Percentiles rank a stretch among this genome's conserved stretches.
Evolutionary conservation across 2,888 invertebrate genomes (phyloP).

Genomic region (Ophion costatus): DNA sequence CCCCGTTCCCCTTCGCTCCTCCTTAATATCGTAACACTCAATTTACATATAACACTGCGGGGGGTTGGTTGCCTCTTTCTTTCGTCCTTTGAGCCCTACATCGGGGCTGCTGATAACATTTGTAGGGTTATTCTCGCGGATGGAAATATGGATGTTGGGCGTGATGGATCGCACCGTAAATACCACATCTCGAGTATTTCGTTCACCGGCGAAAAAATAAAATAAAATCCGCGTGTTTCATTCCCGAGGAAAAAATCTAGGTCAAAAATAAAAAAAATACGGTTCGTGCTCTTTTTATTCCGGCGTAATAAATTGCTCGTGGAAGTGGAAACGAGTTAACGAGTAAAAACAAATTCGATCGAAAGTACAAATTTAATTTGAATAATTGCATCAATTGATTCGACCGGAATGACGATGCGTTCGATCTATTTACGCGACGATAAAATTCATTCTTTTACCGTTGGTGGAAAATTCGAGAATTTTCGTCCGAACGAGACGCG

Average conservation of each 20-base stretch:
- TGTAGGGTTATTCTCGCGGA: constrained; percentile 18
- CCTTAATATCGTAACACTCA: constrained; percentile 65
- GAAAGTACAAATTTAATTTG: neutral
- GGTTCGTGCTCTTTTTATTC: neutral
- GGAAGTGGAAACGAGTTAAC: neutral
- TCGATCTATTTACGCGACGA: neutral
- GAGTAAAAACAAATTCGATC: neutral
- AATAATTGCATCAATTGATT: neutral
- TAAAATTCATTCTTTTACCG: neutral
- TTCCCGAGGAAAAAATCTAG: neutral
- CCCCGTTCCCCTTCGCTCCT: constrained; percentile 56
- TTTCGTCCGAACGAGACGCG: neutral
- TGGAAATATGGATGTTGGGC: constrained; percentile 21
- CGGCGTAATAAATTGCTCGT: neutral
- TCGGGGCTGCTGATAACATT: constrained; percentile 12
- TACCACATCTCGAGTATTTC: constrained; percentile 21
- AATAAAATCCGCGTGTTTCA: neutral
- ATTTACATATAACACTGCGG: constrained; percentile 69
- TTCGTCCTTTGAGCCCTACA: neutral
- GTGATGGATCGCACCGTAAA: constrained; percentile 19
- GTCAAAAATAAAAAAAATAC: neutral
- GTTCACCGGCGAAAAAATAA: neutral
- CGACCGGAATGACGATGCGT: neutral
- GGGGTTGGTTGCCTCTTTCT: neutral
- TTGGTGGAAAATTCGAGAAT: neutral